These are phyloP conservation scores for Oryctolagus cuniculus DNA, from an alignment of 2,113 vertebrate genomes.

Conservation along the genomic window mOryCun1.1 NC_091453.1:130348501-130349000, in stretches of 20 bases:
- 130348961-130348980: not conserved
- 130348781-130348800: not conserved
- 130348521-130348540: not conserved
- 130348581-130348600: not conserved
- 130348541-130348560: not conserved
- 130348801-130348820: not conserved
- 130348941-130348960: not conserved
- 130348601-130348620: not conserved
- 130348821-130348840: not conserved
- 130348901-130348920: not conserved
- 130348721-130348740: not conserved
- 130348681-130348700: not conserved
- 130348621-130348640: not conserved
- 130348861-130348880: not conserved
- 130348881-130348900: not conserved
- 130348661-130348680: conserved; percentile 10
- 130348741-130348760: not conserved
- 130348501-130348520: conserved; percentile 5
- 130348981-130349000: not conserved
- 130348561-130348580: not conserved
- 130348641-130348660: not conserved
- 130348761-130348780: not conserved
- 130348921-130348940: not conserved
- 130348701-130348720: not conserved
- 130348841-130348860: not conserved